Conservation (phyloP, 30 jellyfish, hydroid and myxozoan species). For the Sanderia malayensis region DNA sequence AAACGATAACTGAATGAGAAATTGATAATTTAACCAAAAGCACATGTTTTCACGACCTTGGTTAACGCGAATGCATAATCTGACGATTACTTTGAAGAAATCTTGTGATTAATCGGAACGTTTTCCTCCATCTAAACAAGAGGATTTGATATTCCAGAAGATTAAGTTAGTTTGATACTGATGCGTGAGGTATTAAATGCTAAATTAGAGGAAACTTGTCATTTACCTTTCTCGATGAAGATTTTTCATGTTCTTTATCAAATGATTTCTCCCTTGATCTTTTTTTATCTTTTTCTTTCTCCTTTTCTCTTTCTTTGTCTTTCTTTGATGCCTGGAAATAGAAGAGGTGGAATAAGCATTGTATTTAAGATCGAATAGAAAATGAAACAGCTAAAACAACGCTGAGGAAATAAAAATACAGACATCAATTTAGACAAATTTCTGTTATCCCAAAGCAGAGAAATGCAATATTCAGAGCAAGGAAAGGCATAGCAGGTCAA, state of each 20-base stretch:
- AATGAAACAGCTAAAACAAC: too few species aligned
- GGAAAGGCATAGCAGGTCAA: too few species aligned
- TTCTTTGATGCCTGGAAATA: conserved; percentile 7
- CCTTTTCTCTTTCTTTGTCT: conserved; percentile 31
- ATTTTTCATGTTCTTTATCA: conserved; percentile 56
- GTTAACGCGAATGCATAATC: not conserved
- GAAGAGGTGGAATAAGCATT: too few species aligned
- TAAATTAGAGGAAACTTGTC: too few species aligned
- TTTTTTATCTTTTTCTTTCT: conserved; percentile 29
- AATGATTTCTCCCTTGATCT: conserved; percentile 28
- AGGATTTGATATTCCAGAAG: not conserved
- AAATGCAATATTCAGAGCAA: too few species aligned
- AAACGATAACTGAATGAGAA: too few species aligned
- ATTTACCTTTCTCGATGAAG: conserved; percentile 39
- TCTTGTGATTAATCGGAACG: not conserved
- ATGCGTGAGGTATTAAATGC: not conserved
- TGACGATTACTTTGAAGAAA: not conserved
- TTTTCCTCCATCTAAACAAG: not conserved
- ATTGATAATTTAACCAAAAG: not conserved
- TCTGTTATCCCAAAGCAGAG: too few species aligned
- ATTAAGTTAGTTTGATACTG: not conserved
- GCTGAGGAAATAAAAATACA: too few species aligned
- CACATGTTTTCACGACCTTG: not conserved
- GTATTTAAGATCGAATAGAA: too few species aligned
- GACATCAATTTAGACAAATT: too few species aligned